Percentiles rank a stretch among this genome's conserved stretches.
These are phyloP conservation scores for Mus spicilegus DNA, from an alignment of 2,113 vertebrate genomes.

Conservation along the genomic window DNA sequence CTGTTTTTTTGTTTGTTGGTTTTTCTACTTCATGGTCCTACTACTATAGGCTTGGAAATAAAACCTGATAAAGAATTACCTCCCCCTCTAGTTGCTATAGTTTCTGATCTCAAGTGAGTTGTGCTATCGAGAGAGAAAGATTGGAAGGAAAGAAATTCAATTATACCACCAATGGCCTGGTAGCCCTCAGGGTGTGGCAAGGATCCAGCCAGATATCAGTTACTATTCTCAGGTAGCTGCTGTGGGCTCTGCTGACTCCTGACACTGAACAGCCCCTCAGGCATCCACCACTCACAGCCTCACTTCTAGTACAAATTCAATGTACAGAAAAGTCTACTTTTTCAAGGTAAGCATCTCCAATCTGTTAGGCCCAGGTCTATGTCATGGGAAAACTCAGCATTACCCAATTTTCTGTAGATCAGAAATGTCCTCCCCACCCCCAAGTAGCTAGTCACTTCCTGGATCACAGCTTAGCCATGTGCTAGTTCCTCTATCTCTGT, in stretches of 20 bases:
- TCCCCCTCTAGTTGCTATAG: background rate
- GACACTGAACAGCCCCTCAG: background rate
- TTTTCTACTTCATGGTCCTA: background rate
- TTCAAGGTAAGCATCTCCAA: background rate
- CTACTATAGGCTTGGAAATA: background rate
- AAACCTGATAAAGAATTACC: background rate
- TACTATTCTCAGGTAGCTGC: background rate
- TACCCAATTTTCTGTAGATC: background rate
- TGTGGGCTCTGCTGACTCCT: too few relatives aligned
- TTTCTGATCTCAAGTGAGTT: background rate
- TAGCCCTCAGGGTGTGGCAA: background rate
- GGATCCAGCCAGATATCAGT: background rate
- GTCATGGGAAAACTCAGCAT: background rate
- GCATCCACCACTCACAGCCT: background rate
- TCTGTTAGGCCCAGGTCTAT: background rate
- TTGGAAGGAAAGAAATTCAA: background rate
- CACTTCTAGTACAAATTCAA: background rate
- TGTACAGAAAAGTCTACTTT: background rate
- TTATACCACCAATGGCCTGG: too few relatives aligned
- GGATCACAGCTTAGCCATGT: background rate
- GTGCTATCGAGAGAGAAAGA: background rate
- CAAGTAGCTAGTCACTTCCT: background rate
- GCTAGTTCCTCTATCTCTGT: rapidly evolving
- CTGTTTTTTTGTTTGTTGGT: background rate
- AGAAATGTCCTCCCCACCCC: background rate